Percentiles rank a stretch among this genome's conserved stretches.
Evolutionary conservation across 1,140 invertebrate species (phyloP).

Genomic region (Oscheius sp.): DNA sequence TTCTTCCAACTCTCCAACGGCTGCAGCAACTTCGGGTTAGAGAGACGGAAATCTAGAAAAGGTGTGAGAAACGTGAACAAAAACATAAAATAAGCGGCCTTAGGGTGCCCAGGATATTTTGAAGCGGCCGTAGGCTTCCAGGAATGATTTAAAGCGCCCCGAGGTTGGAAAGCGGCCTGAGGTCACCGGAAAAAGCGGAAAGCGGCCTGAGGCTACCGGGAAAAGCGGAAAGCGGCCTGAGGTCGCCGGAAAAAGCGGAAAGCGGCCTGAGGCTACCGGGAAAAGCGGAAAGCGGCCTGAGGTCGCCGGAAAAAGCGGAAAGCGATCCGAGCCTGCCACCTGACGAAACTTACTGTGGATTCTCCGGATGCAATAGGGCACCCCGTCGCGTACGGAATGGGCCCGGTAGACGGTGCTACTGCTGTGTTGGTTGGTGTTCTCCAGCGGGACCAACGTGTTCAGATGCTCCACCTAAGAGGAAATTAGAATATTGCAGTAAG

Average conservation of each 20-base stretch:
- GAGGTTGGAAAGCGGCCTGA: too few relatives aligned
- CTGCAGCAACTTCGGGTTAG: constrained; percentile 13
- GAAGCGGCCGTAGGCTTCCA: background rate
- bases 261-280: too few relatives aligned
- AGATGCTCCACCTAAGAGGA: background rate
- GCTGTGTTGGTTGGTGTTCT: background rate
- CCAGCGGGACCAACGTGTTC: constrained; percentile 17
- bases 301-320: too few relatives aligned
- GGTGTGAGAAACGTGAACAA: background rate
- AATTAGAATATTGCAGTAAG: background rate
- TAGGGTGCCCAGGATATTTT: background rate
- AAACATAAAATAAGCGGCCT: background rate
- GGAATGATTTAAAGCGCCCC: too few relatives aligned
- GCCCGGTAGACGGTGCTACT: constrained; percentile 13
- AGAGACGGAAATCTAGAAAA: constrained; percentile 21
- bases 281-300: too few relatives aligned
- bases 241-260: too few relatives aligned
- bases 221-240: too few relatives aligned
- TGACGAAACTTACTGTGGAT: constrained; percentile 18
- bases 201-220: too few relatives aligned
- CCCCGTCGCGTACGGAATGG: constrained; percentile 24
- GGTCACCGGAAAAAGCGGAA: too few relatives aligned
- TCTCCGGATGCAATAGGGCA: constrained; percentile 21
- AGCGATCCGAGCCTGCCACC: too few relatives aligned
- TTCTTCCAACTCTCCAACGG: constrained; percentile 34